Base-by-base conservation (phyloP, 2,797 vertebrate genomes). In the Sylvia borin region DNA sequence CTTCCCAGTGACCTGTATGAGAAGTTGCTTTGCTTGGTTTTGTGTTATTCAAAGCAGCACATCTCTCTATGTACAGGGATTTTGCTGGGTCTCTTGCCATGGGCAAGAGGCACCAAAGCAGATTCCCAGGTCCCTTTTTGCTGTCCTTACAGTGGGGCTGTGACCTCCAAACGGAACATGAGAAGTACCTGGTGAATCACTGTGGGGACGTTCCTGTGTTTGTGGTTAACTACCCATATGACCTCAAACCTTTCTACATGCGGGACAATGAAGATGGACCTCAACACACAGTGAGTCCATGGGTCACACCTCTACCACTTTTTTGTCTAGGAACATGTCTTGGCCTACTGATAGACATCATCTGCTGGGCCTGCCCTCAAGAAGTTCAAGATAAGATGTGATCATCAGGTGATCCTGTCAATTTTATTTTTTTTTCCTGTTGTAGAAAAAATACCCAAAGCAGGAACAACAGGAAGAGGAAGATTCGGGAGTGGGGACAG, bases 221-320 rank as follows among this genome's bases (percentile, higher is more conserved):
- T 94, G 98, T 99, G 92, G 97, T 98, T 74, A 98, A 99, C 98
- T 99, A 99, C 93, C 99, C 99, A 0, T 98, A 98, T 5, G 96
- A 98, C 77, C 98, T 99, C 53, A 99, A 99, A 96, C 99, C 99
- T 31, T 99, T 99, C 97, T 99, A 99, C 89, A 98, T 99, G 97
- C 98, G 99, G 85, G 99, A 99, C 97, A 99, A 99, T 94, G 98
- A 98, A 94, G 98, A 99, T 74, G 96, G 96, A 50, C 98, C 98
- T 36, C 92, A 67, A 51, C 98, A 94, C 76, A 99, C 99, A 14
- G 99, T 99, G 98, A 98, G 98, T 96, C 55, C 18, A 0, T 25
- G 20, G 24, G 38, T 74, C 72, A 54, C 27, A 2, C 12, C 67
- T 88, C 43, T 47, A 38, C 29, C 7, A 34, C 40, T 40, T 51